Base-by-base conservation (phyloP, 2,113 vertebrate species). In the Alethe diademata region DNA sequence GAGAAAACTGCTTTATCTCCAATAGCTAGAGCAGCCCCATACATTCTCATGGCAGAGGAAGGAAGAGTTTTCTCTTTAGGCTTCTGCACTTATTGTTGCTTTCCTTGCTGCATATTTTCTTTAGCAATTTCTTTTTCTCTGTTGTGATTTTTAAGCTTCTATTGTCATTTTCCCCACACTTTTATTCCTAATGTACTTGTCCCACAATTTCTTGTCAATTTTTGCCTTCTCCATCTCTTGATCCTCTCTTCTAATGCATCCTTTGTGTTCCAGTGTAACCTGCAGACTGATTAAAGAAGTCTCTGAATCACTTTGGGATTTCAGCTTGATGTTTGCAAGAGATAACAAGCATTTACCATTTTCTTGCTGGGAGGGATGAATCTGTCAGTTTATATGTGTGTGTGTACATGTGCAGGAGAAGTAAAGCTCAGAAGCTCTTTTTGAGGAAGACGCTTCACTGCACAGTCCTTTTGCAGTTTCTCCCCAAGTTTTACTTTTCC, bases 251-350 rank as follows among this genome's bases (percentile, higher is more conserved):
- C 19, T 78, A 66, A 51, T 89, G 29, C 38, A 6, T 93, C 54
- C 53, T 92, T 80, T 89, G 50, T 86, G 40, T 69, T 60, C 43
- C 48, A 17, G 26, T 88, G 69, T 56, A 76, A 72, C 2, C 0
- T 45, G 38, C 42, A 81, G 50, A 29, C 60, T 78, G 70, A 67
- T 85, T 93, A 84, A 83, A 86, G 74, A 89, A 53, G 47, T 69
- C 90, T 86, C 29, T 92, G 90, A 91, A 70, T 76, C 28, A 48
- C 29, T 89, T 19, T 56, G 76, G 83, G 36, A 72, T 94, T 94
- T 95, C 89, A 92, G 15, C 43, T 71, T 73, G 54, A 33, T 92
- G 54, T 81, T 95, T 95, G 22, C 54, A 83, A 74, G 78, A 79
- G 53, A 67, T 72, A 96, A 92, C 64, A 48, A 53, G 11, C 3